Base-by-base conservation (phyloP, 2,113 vertebrate species). In the Psilopsiagon aymara region DNA sequence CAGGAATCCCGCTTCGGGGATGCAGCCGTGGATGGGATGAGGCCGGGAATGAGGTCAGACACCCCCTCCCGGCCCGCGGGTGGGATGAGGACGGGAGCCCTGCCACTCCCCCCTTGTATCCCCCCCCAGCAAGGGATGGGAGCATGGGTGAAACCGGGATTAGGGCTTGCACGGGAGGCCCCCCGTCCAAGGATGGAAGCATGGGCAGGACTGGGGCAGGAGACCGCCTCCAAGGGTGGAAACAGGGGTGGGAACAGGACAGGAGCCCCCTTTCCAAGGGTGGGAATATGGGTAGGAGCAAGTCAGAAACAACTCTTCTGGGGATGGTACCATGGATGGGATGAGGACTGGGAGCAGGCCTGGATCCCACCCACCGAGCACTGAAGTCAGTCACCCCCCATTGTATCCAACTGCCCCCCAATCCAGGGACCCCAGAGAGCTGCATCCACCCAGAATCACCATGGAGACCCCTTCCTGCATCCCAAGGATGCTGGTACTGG, bases 1-100 rank as follows among this genome's bases (percentile, higher is more conserved):
- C n/a, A n/a, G n/a, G n/a, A n/a, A n/a, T 7, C 7, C 10, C 35
- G 5, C 9, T n/a, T 3, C 6, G 2, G 12, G 39, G 15, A 7
- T 8, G 57, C 41, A 18, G 16, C 4, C 47, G 5, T 0, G 44
- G 5, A 28, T 6, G 69, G 43, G 37, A 28, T 9, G 31, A 0
- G 25, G 35, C 3, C 24, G 19, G 55, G 15, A 35, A 20, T 3
- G 27, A 44, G 43, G 27, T 2, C 13, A 11, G 33, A 17, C 33
- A 17, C 15, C 11, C 14, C 6, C 13, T 7, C 17, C 21, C 4
- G 4, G 13, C 10, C 14, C 12, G 59, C 15, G 57, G 7, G 13
- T 24, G 71, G 24, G 41, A 31, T 2, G 3, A 13, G 25, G 33
- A n/a, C 35, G 1, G 52, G 31, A 41, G 67, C 3, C 2, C 23